phyloP scores from a whole-genome alignment of 2,113 vertebrate genomes.

The Eudyptes chrysolophus region DNA sequence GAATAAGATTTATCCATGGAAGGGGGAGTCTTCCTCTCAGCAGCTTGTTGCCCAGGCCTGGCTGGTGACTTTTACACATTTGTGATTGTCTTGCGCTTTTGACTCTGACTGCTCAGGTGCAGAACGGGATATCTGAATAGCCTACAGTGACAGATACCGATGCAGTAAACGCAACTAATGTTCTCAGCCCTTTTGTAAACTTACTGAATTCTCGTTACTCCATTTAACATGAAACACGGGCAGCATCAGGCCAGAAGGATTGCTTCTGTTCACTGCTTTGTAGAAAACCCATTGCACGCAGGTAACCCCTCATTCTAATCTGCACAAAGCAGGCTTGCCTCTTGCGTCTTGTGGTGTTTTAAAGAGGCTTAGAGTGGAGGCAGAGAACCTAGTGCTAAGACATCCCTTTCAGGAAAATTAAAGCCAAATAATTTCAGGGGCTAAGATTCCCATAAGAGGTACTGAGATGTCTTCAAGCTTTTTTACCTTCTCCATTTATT shows the following conservation, averaged over 20 bases:
- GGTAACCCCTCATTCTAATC: conserved; percentile 7
- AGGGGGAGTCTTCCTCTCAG: not conserved
- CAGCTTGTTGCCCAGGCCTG: not conserved
- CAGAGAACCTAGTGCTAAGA: not conserved
- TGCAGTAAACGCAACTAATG: not conserved
- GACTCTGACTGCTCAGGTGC: not conserved
- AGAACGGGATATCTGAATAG: not conserved
- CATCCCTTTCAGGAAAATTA: conserved; percentile 43
- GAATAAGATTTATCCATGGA: not conserved
- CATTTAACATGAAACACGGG: not conserved
- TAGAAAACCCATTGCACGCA: not conserved
- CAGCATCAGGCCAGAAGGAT: not conserved
- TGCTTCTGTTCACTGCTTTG: not conserved
- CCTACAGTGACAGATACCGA: not conserved
- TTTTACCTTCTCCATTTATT: conserved; percentile 67
- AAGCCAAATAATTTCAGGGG: conserved; percentile 35
- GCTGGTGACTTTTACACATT: not conserved
- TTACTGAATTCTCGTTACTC: not conserved
- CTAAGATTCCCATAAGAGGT: conserved; percentile 54
- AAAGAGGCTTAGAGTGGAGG: conserved; percentile 12
- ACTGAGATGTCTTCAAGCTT: conserved; percentile 59
- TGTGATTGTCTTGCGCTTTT: not conserved
- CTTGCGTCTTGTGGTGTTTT: not conserved
- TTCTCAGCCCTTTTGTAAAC: not conserved
- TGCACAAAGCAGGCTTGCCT: conserved; percentile 16